Evolutionary conservation across 1,140 invertebrate genomes (phyloP).

Genomic region (honey bee (Apis mellifera)): DNA sequence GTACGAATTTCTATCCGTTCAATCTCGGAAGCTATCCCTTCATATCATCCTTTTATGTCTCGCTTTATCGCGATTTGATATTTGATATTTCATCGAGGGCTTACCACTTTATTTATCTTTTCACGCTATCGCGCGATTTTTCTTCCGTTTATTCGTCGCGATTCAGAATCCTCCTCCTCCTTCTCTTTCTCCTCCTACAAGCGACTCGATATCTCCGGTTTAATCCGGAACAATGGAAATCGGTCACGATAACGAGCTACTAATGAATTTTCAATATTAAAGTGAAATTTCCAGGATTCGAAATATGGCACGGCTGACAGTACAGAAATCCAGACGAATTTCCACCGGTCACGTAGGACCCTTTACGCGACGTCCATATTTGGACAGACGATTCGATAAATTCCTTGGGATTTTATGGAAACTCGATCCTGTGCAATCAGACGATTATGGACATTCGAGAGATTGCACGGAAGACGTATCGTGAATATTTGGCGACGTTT

Average conservation of each 20-base stretch:
- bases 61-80: too few relatives aligned
- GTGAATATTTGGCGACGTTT: neutral
- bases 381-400: slow-evolving; percentile 4
- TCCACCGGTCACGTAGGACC: neutral
- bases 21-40: too few relatives aligned
- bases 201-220: neutral
- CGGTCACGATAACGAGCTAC: neutral
- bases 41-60: too few relatives aligned
- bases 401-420: slow-evolving; percentile 14
- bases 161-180: neutral
- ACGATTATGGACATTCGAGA: neutral
- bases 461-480: too few relatives aligned
- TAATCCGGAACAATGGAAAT: neutral
- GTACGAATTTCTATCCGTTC: neutral
- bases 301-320: neutral
- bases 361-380: neutral
- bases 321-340: neutral
- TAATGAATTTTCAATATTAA: slow-evolving; percentile 27
- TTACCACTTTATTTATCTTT: too few relatives aligned
- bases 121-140: too few relatives aligned
- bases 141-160: too few relatives aligned
- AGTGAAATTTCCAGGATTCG: slow-evolving; percentile 10
- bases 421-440: neutral
- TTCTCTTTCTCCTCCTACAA: neutral
- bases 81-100: too few relatives aligned